phyloP scores from a whole-genome alignment of 2,113 vertebrate species.

The human region DNA sequence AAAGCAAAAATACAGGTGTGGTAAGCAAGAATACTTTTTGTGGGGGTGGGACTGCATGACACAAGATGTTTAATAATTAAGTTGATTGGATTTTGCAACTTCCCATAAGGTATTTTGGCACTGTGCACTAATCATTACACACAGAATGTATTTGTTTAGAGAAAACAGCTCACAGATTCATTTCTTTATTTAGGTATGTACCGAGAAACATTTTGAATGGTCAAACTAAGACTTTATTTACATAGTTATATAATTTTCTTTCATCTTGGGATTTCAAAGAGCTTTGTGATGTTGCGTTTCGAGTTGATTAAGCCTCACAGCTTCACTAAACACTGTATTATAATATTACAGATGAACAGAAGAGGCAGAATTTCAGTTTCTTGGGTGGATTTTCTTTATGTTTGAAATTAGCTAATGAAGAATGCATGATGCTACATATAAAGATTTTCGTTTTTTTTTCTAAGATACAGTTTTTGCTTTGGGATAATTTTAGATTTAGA shows the following conservation, averaged over 20 bases:
- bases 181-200: neutral
- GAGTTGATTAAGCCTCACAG: conserved; percentile 46
- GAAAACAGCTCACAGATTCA: conserved; percentile 20
- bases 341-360: neutral
- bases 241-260: conserved; percentile 63
- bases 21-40: neutral
- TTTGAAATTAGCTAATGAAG: conserved; percentile 45
- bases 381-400: neutral
- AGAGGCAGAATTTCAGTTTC: conserved; percentile 15
- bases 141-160: conserved; percentile 52
- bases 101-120: neutral
- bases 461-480: neutral
- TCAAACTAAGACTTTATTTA: conserved; percentile 58
- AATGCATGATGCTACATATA: neutral
- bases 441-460: neutral
- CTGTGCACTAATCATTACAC: neutral
- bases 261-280: conserved; percentile 58
- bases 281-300: conserved; percentile 32
- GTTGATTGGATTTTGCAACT: conserved; percentile 8
- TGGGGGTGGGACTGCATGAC: neutral
- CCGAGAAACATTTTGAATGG: conserved; percentile 38
- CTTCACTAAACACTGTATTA: conserved; percentile 20
- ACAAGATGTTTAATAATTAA: neutral
- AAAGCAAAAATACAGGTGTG: neutral
- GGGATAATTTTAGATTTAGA: conserved; percentile 13